Conservation (phyloP, 2,888 invertebrate species). For the Zaprionus lineosus region DNA sequence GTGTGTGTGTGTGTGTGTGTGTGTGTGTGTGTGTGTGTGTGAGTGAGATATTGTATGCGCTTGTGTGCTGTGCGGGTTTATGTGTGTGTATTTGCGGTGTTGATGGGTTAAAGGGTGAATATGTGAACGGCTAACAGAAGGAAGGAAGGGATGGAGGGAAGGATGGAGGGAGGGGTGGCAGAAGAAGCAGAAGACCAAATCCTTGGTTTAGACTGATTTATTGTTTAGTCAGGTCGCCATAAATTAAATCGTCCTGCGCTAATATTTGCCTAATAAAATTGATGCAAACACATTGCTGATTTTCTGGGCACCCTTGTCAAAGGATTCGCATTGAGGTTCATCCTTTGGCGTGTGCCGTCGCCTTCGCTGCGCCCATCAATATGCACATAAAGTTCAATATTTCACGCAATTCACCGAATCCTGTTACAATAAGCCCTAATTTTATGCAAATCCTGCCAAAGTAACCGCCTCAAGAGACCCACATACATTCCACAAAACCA, state of each 20-base stretch:
- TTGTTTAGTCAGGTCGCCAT: conserved; percentile 59
- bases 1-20: neutral
- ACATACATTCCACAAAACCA: no score
- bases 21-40: no score
- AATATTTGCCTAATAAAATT: conserved; percentile 71
- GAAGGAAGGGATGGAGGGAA: no score
- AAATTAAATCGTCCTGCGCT: conserved; percentile 62
- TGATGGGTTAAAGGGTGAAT: no score
- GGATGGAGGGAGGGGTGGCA: conserved; percentile 1
- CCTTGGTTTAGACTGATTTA: conserved; percentile 50
- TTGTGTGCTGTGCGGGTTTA: neutral
- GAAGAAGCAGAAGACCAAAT: no score
- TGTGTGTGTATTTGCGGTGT: no score
- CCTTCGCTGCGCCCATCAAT: conserved; percentile 54
- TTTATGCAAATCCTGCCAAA: conserved; percentile 70
- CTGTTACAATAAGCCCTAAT: conserved; percentile 73
- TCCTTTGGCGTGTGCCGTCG: neutral
- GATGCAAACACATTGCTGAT: conserved; percentile 30
- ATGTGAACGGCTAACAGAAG: no score
- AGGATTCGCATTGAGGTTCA: no score
- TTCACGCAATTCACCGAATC: conserved; percentile 71
- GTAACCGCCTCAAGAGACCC: conserved; percentile 35
- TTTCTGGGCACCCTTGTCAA: conserved; percentile 52
- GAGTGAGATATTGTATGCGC: neutral
- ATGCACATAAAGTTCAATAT: conserved; percentile 76